phyloP scores from a whole-genome alignment of 2,888 invertebrate genomes.

The Spodoptera littoralis region DNA sequence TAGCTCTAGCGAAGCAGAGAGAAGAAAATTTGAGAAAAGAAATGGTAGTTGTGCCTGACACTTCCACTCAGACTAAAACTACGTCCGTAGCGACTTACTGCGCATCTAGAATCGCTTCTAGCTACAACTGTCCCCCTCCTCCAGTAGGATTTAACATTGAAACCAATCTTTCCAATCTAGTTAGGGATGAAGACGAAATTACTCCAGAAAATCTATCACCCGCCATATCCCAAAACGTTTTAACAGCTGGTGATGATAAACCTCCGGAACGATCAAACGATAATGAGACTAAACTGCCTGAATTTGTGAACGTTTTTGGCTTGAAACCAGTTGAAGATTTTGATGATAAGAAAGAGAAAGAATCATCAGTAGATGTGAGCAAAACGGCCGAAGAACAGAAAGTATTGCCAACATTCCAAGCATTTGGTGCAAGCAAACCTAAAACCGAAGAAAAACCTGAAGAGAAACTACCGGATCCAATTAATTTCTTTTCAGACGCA shows the following conservation, averaged over 20 bases:
- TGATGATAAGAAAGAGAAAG: slow-evolving; percentile 19
- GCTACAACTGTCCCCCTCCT: slow-evolving; percentile 11
- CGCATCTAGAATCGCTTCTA: slow-evolving; percentile 20
- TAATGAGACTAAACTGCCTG: slow-evolving; percentile 19
- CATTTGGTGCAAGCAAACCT: not conserved
- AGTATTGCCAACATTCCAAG: not conserved
- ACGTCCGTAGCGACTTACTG: slow-evolving; percentile 58
- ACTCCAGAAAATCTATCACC: slow-evolving; percentile 14
- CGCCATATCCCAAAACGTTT: slow-evolving; percentile 9
- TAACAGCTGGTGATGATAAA: not conserved
- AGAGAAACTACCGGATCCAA: slow-evolving; percentile 68
- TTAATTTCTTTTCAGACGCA: slow-evolving; percentile 71
- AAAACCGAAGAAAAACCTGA: slow-evolving; percentile 22
- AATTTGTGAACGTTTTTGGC: slow-evolving; percentile 28
- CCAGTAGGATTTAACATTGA: slow-evolving; percentile 52
- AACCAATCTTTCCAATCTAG: slow-evolving; percentile 42
- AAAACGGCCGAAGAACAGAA: not conserved
- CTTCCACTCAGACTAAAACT: slow-evolving; percentile 67
- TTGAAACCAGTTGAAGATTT: slow-evolving; percentile 12
- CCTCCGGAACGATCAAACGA: slow-evolving; percentile 7
- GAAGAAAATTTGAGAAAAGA: slow-evolving; percentile 32
- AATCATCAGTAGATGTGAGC: slow-evolving; percentile 20
- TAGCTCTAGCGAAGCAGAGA: slow-evolving; percentile 42
- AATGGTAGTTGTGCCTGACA: slow-evolving; percentile 63
- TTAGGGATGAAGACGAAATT: slow-evolving; percentile 44